Percentiles rank a stretch among this genome's conserved stretches.
These are phyloP conservation scores for Valencia hispanica DNA, from an alignment of 2,797 vertebrate species.

Conservation along the genomic window DNA sequence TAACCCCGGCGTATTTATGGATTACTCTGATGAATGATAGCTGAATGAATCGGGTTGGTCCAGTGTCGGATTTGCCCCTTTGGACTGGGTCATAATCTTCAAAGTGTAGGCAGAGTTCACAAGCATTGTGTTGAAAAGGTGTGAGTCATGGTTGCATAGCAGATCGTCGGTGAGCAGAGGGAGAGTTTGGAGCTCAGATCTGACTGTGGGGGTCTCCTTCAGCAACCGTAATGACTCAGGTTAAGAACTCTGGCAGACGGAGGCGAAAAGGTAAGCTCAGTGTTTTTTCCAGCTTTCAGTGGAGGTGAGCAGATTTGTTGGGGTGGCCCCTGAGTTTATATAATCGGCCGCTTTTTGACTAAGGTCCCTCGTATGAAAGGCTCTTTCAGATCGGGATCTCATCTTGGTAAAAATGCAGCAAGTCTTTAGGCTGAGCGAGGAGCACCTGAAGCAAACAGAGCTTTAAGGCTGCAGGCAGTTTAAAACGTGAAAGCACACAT, in stretches of 20 bases:
- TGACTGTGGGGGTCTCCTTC: background rate
- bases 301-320: slow-evolving; percentile 6
- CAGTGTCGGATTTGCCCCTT: slow-evolving; percentile 60
- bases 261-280: slow-evolving; percentile 69
- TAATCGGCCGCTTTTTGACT: slow-evolving; percentile 62
- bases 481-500: background rate
- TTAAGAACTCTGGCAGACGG: slow-evolving; percentile 39
- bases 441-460: slow-evolving; percentile 22
- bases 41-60: background rate
- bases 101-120: slow-evolving; percentile 71
- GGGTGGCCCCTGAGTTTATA: slow-evolving; percentile 33
- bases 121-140: background rate
- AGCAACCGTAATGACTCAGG: slow-evolving; percentile 48
- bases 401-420: slow-evolving; percentile 36
- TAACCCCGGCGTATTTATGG: background rate
- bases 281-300: background rate
- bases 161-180: slow-evolving; percentile 12
- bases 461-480: background rate
- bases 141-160: slow-evolving; percentile 42
- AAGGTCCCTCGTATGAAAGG: slow-evolving; percentile 64
- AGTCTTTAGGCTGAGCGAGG: slow-evolving; percentile 31
- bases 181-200: slow-evolving; percentile 1
- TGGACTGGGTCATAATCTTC: slow-evolving; percentile 73
- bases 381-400: slow-evolving; percentile 62
- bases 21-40: background rate